Conservation (phyloP, 92 coral and sea anemone genomes). For the Palythoa grandiflora region DNA sequence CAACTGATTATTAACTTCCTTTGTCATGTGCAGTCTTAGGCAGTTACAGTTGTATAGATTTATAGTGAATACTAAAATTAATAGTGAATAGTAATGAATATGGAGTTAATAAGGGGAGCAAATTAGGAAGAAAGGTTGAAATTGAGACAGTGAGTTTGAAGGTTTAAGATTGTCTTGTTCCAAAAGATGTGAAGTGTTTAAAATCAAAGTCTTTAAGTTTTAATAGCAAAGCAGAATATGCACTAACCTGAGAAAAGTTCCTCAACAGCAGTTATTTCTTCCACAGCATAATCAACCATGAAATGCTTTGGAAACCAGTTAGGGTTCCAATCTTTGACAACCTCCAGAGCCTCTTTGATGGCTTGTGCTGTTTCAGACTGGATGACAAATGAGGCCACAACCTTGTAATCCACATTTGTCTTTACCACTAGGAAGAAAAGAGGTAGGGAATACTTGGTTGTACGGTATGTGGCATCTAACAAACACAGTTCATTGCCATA, state of each 20-base stretch:
- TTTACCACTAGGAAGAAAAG: constrained; percentile 66
- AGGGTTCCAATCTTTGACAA: constrained; percentile 61
- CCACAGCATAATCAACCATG: constrained; percentile 73
- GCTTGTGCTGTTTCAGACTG: constrained; percentile 66
- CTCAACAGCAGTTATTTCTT: constrained; percentile 66
- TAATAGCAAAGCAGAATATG: background rate
- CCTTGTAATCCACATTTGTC: constrained; percentile 70
- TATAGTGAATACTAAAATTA: background rate
- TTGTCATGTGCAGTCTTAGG: background rate
- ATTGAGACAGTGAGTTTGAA: background rate
- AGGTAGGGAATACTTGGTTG: constrained; percentile 67
- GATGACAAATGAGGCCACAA: constrained; percentile 75
- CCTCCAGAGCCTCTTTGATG: constrained; percentile 65
- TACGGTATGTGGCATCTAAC: constrained; percentile 75
- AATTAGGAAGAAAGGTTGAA: constrained; percentile 5
- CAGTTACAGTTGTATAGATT: constrained; percentile 4
- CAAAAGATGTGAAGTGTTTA: background rate
- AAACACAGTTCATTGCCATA: constrained; percentile 72
- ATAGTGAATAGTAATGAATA: no score
- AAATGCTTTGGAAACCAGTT: constrained; percentile 62
- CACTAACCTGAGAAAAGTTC: constrained; percentile 60
- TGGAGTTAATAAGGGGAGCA: background rate
- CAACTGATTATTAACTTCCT: constrained; percentile 1
- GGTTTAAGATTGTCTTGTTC: constrained; percentile 1
- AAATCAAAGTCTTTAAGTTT: background rate